Evolutionary conservation across 2,797 vertebrate species (phyloP), one percentile per base, ranked within the genome.

Genomic region (Esox masquinongy): DNA sequence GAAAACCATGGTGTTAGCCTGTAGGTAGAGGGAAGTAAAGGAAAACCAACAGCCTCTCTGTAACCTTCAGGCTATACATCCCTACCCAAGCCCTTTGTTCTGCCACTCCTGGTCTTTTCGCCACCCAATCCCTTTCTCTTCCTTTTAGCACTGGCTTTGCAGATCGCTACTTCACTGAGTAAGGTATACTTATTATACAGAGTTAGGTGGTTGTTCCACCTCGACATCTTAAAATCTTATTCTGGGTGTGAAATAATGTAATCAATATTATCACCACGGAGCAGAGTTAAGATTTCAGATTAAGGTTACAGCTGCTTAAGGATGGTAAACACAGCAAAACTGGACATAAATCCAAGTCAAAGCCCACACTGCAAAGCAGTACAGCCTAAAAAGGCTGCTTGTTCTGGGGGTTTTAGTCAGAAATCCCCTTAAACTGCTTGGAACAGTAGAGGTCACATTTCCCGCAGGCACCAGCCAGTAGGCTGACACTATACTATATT

Each of bases 351-450:
- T 29, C 47, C 69, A 31, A 2, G 24, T 51, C 26, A 43, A 24
- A 68, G 36, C 36, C n/a, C 8, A 34, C 29, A 53, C 69, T 51
- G 47, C 22, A 26, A 15, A 51, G 16, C 47, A 17, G 29, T 51
- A 12, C 70, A 6, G 39, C 22, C 68, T 70, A 47, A 70, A 47
- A 81, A 39, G 78, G 51, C 76, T 84, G 69, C 73, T 87, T 83
- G 36, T 72, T 63, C 70, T 72, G 26, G 70, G 74, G 73, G 76
- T 70, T 80, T 74, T 39, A 73, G 68, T 72, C 49, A 73, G 76
- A 91, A 92, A 90, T 82, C 86, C 76, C 76, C 85, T 89, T 80
- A 78, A 19, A 72, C 50, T 73, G 49, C 8, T 31, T 8, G 53
- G 47, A 24, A n/a, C 69, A 71, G 47, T 51, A 26, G 50, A 51